These are phyloP conservation scores for Pelochelys cantorii DNA, from an alignment of 2,797 vertebrate genomes.

Conservation along the genomic window DNA sequence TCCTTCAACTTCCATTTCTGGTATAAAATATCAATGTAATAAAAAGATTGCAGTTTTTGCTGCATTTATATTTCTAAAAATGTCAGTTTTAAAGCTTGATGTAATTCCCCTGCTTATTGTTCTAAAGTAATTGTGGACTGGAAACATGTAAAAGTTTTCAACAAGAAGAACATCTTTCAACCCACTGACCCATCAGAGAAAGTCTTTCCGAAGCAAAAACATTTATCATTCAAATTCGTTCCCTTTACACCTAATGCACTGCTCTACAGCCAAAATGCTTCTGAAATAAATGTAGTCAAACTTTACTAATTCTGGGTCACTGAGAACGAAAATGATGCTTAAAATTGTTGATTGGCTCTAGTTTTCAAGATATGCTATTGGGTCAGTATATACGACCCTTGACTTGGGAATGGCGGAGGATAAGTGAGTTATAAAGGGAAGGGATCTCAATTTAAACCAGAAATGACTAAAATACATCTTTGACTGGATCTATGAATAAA, in stretches of 20 bases:
- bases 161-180: conserved; percentile 8
- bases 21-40: background rate
- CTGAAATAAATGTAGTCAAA: no score
- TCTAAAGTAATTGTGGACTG: background rate
- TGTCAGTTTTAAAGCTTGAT: background rate
- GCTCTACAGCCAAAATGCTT: no score
- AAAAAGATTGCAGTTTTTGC: background rate
- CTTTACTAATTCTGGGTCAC: no score
- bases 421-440: no score
- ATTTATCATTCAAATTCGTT: background rate
- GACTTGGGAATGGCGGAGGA: no score
- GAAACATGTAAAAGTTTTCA: background rate
- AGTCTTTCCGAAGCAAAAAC: conserved; percentile 1
- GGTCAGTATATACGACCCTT: no score
- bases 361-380: no score
- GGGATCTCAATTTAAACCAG: no score
- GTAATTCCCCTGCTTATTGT: background rate
- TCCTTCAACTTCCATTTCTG: background rate
- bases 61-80: background rate
- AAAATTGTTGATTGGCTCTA: no score
- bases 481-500: no score
- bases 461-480: no score
- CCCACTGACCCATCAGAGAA: conserved; percentile 10
- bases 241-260: background rate
- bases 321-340: no score